phyloP scores from a whole-genome alignment of 1,140 invertebrate genomes.

The Trichomalopsis sarcophagae region DNA sequence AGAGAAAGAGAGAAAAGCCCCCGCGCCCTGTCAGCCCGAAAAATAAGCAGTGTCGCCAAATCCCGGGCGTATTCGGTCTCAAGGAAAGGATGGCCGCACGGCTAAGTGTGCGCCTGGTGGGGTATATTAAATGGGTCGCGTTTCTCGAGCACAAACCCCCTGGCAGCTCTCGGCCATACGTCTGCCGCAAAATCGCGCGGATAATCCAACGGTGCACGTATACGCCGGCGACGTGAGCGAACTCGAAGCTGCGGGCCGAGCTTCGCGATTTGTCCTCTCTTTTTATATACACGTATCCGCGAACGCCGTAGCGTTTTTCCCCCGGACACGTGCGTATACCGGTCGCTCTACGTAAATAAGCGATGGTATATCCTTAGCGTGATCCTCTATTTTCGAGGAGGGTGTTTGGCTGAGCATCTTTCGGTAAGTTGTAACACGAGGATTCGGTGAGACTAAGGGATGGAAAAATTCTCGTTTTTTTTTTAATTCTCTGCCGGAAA shows the following conservation, averaged over 20 bases:
- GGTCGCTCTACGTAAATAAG: neutral
- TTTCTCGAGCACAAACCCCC: neutral
- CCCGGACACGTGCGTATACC: neutral
- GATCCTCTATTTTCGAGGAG: neutral
- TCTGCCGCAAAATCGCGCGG: conserved; percentile 29
- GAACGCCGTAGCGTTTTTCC: neutral
- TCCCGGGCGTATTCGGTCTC: neutral
- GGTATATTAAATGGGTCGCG: conserved; percentile 32
- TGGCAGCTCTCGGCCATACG: conserved; percentile 22
- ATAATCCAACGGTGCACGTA: conserved; percentile 37
- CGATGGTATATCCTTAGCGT: neutral
- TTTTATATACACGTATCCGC: neutral
- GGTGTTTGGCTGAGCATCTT: neutral
- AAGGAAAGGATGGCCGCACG: neutral
- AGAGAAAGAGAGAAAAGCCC: too few relatives aligned
- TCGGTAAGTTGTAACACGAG: neutral
- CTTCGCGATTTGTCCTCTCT: neutral
- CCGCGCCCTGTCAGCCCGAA: too few relatives aligned
- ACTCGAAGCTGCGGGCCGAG: conserved; percentile 21
- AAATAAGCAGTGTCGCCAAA: neutral
- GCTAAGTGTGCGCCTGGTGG: neutral
- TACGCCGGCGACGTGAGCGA: conserved; percentile 30
- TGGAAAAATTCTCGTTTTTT: too few relatives aligned
- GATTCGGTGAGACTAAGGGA: neutral
- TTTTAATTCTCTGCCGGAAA: neutral